Conservation (phyloP, 1,140 invertebrate species). For the Neotoxoptera formosana region DNA sequence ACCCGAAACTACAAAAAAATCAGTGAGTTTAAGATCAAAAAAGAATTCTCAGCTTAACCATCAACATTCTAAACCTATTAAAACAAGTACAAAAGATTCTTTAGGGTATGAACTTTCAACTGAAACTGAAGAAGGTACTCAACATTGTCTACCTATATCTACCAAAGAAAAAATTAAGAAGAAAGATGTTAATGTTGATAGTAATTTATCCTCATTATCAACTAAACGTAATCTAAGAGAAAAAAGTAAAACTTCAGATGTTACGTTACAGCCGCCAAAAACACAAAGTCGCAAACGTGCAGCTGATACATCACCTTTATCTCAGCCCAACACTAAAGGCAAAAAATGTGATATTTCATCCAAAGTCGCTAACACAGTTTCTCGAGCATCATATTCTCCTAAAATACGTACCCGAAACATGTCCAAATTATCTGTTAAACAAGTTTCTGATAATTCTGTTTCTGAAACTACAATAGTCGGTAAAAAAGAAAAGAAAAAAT, state of each 20-base stretch:
- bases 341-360: constrained; percentile 29
- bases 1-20: constrained; percentile 14
- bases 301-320: background rate
- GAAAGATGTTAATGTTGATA: background rate
- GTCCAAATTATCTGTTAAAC: background rate
- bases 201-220: background rate
- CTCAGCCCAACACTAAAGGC: background rate
- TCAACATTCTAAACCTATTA: background rate
- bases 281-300: constrained; percentile 29
- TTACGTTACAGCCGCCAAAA: background rate
- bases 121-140: background rate
- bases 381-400: background rate
- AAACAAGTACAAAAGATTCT: background rate
- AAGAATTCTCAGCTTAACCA: background rate
- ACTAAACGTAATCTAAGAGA: background rate
- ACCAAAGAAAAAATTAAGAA: background rate
- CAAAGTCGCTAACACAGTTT: background rate
- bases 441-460: constrained; percentile 31
- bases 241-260: constrained; percentile 6
- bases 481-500: constrained; percentile 40
- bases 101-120: background rate
- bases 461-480: background rate
- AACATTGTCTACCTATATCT: background rate
- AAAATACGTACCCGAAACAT: constrained; percentile 19
- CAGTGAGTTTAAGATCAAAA: background rate